Evolutionary conservation across 1,140 invertebrate genomes (phyloP).

Genomic region (Elysia chlorotica): DNA sequence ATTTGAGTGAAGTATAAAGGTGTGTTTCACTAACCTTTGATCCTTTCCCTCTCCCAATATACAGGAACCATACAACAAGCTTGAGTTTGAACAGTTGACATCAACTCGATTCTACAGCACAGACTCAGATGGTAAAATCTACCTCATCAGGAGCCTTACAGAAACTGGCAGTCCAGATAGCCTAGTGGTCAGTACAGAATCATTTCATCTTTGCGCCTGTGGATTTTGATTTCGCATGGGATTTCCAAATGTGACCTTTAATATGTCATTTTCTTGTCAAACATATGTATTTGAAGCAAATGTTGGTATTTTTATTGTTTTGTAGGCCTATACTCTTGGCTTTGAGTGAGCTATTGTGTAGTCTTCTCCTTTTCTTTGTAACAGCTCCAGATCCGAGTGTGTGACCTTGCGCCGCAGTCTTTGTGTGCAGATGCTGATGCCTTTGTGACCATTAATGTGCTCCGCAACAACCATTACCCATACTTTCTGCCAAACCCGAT

Average conservation of each 20-base stretch:
- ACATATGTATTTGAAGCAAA: not conserved
- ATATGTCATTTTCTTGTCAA: not conserved
- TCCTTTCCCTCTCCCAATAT: too few relatives aligned
- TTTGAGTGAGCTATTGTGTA: too few relatives aligned
- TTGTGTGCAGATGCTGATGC: slow-evolving; percentile 12
- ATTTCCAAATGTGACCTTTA: not conserved
- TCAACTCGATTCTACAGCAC: too few relatives aligned
- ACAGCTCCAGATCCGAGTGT: slow-evolving; percentile 32
- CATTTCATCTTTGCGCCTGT: too few relatives aligned
- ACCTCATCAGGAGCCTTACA: slow-evolving; percentile 1
- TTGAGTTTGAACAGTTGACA: too few relatives aligned
- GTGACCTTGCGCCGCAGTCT: slow-evolving; percentile 32
- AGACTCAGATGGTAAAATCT: too few relatives aligned
- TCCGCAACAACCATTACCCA: slow-evolving; percentile 39
- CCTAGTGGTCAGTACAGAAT: not conserved
- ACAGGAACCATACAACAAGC: too few relatives aligned
- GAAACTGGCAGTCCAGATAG: slow-evolving; percentile 1
- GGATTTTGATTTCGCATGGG: not conserved
- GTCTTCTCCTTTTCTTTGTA: too few relatives aligned
- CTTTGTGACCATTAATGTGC: slow-evolving; percentile 34
- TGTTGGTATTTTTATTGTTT: not conserved
- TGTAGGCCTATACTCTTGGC: slow-evolving; percentile 9
- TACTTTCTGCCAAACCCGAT: slow-evolving; percentile 30
- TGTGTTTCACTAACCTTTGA: too few relatives aligned
- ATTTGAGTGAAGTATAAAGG: too few relatives aligned